Evolutionary conservation across 2,888 invertebrate genomes (phyloP).

Genomic region (Torymus auratus): DNA sequence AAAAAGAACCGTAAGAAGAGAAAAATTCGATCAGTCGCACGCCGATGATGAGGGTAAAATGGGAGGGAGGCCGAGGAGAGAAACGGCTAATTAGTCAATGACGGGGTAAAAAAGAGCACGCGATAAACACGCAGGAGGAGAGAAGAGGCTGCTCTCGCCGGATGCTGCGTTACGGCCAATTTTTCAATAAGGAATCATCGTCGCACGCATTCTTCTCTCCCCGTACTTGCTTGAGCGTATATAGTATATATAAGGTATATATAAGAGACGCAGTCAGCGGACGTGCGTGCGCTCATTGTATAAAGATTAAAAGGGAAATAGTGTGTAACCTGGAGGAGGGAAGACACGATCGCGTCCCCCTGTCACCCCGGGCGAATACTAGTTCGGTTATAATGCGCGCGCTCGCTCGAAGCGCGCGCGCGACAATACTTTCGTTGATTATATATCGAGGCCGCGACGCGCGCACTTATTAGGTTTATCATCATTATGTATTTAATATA

Average conservation of each 20-base stretch:
- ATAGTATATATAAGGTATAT: too few relatives aligned
- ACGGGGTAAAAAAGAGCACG: conserved; percentile 19
- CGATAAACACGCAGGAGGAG: too few relatives aligned
- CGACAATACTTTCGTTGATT: conserved; percentile 53
- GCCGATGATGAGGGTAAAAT: conserved; percentile 12
- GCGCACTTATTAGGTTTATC: too few relatives aligned
- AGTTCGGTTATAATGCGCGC: conserved; percentile 22
- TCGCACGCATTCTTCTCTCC: conserved; percentile 25
- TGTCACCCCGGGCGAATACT: conserved; percentile 45
- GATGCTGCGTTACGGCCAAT: conserved; percentile 25
- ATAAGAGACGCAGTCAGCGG: too few relatives aligned
- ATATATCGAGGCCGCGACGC: conserved; percentile 8
- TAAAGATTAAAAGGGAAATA: conserved; percentile 51
- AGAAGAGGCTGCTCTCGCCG: not conserved
- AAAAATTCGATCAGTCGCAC: not conserved
- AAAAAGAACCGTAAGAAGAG: not conserved
- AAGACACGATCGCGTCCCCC: conserved; percentile 15
- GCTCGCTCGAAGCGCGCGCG: conserved; percentile 23
- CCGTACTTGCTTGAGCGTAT: too few relatives aligned
- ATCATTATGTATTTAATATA: not conserved
- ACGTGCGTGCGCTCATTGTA: not conserved
- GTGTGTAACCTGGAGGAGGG: conserved; percentile 18
- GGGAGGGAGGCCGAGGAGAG: too few relatives aligned
- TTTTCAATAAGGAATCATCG: conserved; percentile 53
- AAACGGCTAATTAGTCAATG: not conserved